Conservation (phyloP, 2,113 vertebrate genomes). For the Bucco capensis region DNA sequence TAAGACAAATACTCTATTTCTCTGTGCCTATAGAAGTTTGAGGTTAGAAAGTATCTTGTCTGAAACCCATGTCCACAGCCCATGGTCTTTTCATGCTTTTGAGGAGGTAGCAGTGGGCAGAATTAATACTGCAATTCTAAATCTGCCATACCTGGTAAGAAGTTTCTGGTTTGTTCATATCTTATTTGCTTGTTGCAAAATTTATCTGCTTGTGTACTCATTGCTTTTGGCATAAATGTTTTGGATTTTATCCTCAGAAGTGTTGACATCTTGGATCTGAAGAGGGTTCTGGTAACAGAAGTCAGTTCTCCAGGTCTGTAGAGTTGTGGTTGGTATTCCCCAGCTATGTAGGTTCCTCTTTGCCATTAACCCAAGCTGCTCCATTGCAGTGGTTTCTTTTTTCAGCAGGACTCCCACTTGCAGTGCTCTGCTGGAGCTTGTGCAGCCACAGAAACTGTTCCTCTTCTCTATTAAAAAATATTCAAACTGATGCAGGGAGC, state of each 20-base stretch:
- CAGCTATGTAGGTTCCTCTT: too few species aligned
- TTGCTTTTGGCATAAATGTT: not conserved
- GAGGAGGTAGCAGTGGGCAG: not conserved
- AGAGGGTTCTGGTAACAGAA: not conserved
- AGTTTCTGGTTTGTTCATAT: not conserved
- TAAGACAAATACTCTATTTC: not conserved
- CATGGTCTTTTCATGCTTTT: not conserved
- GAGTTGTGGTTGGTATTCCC: not conserved
- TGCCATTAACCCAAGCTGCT: not conserved
- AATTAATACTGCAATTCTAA: not conserved
- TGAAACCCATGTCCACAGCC: not conserved
- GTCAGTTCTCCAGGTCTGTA: not conserved
- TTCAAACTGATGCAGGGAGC: conserved; percentile 36
- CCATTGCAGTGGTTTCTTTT: not conserved
- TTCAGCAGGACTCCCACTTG: not conserved
- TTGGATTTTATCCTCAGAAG: not conserved
- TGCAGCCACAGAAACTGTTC: not conserved
- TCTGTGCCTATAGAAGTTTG: not conserved
- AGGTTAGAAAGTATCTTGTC: not conserved
- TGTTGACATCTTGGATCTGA: not conserved
- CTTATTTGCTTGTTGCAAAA: not conserved
- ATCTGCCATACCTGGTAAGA: not conserved
- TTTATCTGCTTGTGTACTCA: not conserved
- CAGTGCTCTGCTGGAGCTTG: not conserved
- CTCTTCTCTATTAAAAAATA: conserved; percentile 56